Base-by-base conservation (phyloP, 1,140 invertebrate genomes). In the Heliconius nattereri region DNA sequence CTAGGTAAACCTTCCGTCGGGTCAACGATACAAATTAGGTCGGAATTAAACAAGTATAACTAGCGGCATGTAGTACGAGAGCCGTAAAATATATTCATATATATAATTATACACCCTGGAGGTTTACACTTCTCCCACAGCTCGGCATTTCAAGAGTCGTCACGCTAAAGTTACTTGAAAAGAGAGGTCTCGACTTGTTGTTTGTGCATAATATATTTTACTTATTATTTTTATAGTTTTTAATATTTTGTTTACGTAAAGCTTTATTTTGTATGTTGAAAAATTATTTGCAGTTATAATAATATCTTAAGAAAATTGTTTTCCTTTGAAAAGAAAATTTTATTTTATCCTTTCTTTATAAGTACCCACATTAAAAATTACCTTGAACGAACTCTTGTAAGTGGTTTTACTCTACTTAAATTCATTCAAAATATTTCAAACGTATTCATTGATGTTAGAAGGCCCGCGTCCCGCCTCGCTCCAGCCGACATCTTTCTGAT, bases 361-460 rank as follows among this genome's bases (percentile, higher is more conserved):
- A 20, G 6, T 5, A 11, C 5, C 5, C 13, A 29, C 23, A 26
- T 66, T 66, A 8, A 26, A 29, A 29, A 29, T 66, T 13, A 29
- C 60, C 57, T 66, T 26, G 11, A 26, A 66, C 9, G 57, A 60
- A 60, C 3, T 60, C 23, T 66, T 26, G 3, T 66, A 29, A 57
- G n/a, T 35, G 32, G 32, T 35, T 23, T 60, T 9, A n/a, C 57
- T 26, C 32, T 54, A n/a, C 16, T 60, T 75, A 23, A 72, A 54
- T 54, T 49, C 76, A n/a, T 72, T 37, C 70, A 13, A 32, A 70
- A 26, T 26, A 20, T 49, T 52, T 49, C 7, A 13, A 66, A 71
- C 66, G 76, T 52, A 52, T 35, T 57, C 76, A 57, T 78, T 78
- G 76, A 71, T 72, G 23, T 72, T 32, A 72, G 32, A n/a, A 71